Evolutionary conservation across 2,888 invertebrate genomes (phyloP).

Genomic region (Caenorhabditis zanzibari): DNA sequence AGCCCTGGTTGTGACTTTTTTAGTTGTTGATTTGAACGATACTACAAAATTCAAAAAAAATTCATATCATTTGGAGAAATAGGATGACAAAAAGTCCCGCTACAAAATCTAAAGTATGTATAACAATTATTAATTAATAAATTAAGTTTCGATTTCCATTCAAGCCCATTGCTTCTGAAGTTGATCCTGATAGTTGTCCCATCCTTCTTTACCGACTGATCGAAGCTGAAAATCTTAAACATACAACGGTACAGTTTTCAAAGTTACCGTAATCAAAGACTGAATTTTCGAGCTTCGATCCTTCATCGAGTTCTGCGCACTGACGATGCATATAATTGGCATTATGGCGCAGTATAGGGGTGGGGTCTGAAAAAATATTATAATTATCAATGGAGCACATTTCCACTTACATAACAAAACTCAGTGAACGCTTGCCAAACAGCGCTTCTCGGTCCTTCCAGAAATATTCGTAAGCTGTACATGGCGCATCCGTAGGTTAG

Average conservation of each 20-base stretch:
- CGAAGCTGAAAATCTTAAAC: conserved; percentile 37
- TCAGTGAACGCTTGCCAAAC: conserved; percentile 59
- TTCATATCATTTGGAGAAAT: too few relatives aligned
- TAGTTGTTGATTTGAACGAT: too few relatives aligned
- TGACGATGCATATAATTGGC: conserved; percentile 53
- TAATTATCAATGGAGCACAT: neutral
- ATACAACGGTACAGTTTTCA: too few relatives aligned
- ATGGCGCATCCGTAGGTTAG: conserved; percentile 43
- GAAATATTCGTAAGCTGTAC: conserved; percentile 44
- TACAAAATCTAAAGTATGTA: too few relatives aligned
- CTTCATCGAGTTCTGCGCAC: conserved; percentile 38
- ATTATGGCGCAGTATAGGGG: conserved; percentile 57
- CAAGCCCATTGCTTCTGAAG: conserved; percentile 57
- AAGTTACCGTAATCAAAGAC: conserved; percentile 43
- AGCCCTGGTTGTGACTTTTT: too few relatives aligned
- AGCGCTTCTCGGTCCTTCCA: conserved; percentile 31
- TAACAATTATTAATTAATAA: too few relatives aligned
- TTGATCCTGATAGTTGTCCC: conserved; percentile 52
- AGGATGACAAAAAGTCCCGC: too few relatives aligned
- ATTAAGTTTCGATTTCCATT: neutral
- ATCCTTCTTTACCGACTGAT: conserved; percentile 50
- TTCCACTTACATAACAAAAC: conserved; percentile 52
- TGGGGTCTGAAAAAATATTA: conserved; percentile 41
- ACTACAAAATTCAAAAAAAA: too few relatives aligned
- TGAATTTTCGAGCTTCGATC: conserved; percentile 47